Conservation (phyloP, 2,113 vertebrate genomes). For the Furnarius figulus region DNA sequence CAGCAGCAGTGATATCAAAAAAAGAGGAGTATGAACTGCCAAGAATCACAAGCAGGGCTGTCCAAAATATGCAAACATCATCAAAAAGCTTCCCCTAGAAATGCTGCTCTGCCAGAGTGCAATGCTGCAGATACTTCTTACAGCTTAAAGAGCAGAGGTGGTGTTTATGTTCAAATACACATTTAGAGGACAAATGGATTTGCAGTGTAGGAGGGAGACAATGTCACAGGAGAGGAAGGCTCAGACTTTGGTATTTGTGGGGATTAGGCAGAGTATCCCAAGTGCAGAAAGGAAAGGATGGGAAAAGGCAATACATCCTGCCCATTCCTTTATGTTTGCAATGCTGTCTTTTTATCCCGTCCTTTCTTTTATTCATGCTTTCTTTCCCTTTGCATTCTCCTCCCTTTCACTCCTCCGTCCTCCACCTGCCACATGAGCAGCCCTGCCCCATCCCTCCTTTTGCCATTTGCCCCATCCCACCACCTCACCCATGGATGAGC, state of each 20-base stretch:
- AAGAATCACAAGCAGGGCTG: not conserved
- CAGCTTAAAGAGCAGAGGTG: not conserved
- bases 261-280: not conserved
- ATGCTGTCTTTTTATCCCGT: not conserved
- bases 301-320: not conserved
- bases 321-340: not conserved
- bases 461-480: not conserved
- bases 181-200: conserved; percentile 14
- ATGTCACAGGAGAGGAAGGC: not conserved
- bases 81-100: not conserved
- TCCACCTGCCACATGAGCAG: not conserved
- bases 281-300: not conserved
- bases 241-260: not conserved
- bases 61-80: not conserved
- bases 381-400: not conserved
- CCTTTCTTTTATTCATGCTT: not conserved
- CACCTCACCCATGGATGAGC: not conserved
- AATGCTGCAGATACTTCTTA: not conserved
- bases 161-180: not conserved
- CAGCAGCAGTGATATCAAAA: not conserved
- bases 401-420: not conserved
- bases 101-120: not conserved
- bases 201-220: not conserved
- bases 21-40: not conserved
- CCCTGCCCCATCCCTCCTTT: not conserved